Evolutionary conservation across 2,113 vertebrate genomes (phyloP).

Genomic region (Bos javanicus): DNA sequence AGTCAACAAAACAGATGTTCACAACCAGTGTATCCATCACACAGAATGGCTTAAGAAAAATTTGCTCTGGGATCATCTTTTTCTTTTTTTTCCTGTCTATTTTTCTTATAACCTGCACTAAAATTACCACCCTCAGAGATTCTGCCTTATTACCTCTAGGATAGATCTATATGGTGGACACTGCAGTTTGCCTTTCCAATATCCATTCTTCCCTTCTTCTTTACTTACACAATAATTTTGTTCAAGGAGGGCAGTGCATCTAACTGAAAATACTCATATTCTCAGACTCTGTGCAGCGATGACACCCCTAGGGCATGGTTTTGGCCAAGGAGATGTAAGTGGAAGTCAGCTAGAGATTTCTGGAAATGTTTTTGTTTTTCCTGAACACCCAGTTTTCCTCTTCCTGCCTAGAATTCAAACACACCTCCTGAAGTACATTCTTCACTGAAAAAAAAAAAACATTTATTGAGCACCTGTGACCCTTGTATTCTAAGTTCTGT

Average conservation of each 20-base stretch:
- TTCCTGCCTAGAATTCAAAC: background rate
- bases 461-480: background rate
- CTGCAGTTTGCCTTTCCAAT: background rate
- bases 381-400: background rate
- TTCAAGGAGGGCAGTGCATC: background rate
- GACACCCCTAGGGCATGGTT: background rate
- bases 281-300: background rate
- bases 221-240: background rate
- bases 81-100: background rate
- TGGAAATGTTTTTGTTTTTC: background rate
- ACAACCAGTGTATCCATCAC: background rate
- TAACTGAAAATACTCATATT: background rate
- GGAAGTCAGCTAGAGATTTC: background rate
- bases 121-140: background rate
- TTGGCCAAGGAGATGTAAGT: background rate
- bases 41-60: background rate
- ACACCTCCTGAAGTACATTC: background rate
- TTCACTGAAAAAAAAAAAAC: background rate
- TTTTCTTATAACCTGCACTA: background rate
- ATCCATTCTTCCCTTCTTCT: background rate
- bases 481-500: background rate
- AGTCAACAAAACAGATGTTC: background rate
- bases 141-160: background rate
- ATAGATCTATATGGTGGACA: background rate
- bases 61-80: background rate